Conservation (phyloP, 2,797 vertebrate species). For the Tokudaia tokunoshimensis region DNA sequence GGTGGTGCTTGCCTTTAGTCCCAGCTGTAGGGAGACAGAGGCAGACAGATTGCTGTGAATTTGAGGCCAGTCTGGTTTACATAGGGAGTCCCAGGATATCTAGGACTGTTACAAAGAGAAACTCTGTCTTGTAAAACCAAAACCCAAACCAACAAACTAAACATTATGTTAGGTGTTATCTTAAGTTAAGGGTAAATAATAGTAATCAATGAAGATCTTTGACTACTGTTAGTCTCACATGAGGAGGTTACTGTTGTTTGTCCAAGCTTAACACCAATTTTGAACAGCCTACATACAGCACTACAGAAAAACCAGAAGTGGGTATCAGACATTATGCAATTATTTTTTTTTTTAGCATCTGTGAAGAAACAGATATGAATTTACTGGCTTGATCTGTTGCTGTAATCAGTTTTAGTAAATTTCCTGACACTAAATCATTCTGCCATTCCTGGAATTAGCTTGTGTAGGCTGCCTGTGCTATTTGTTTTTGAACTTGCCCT, state of each 20-base stretch:
- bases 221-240: conserved; percentile 29
- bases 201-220: conserved; percentile 15
- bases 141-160: neutral
- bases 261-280: neutral
- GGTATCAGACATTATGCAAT: conserved; percentile 13
- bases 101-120: neutral
- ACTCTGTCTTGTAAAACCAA: neutral
- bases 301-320: neutral
- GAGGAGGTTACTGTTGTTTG: conserved; percentile 25
- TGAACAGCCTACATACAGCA: neutral
- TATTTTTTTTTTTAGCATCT: conserved; percentile 23
- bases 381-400: conserved; percentile 53
- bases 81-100: neutral
- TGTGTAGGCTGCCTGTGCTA: neutral
- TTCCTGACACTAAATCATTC: conserved; percentile 40
- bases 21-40: neutral
- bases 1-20: neutral
- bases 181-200: conserved; percentile 46
- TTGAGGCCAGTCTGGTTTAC: neutral
- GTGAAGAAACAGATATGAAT: conserved; percentile 38
- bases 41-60: neutral
- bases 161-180: neutral
- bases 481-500: neutral
- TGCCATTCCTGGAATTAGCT: neutral
- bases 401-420: conserved; percentile 46